Percentiles rank a stretch among this genome's conserved stretches.
Conservation (phyloP, 2,113 vertebrate species). For the Poeciliopsis occidentalis region DNA sequence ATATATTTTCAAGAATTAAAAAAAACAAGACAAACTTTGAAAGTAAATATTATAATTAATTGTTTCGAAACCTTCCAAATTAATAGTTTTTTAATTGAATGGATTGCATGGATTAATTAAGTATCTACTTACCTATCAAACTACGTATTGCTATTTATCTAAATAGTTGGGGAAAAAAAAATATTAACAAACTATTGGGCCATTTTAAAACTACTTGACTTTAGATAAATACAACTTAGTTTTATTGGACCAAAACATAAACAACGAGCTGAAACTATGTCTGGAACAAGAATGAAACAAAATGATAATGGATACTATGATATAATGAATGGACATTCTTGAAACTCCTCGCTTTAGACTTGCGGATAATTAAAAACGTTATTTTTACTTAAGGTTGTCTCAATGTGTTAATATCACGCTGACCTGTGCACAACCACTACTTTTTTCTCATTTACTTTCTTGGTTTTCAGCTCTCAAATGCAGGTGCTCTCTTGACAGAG, state of each 20-base stretch:
- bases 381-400: background rate
- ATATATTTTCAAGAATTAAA: background rate
- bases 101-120: background rate
- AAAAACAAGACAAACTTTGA: background rate
- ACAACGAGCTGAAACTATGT: background rate
- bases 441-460: too few relatives aligned
- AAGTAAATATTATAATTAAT: background rate
- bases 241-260: background rate
- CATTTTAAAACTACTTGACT: background rate
- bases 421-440: too few relatives aligned
- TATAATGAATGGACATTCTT: background rate
- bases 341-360: background rate
- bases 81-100: background rate
- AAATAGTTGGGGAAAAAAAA: background rate
- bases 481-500: constrained; percentile 21
- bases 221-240: background rate
- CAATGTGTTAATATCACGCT: too few relatives aligned
- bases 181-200: background rate
- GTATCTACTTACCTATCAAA: background rate
- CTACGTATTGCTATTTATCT: background rate
- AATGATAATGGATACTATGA: background rate
- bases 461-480: too few relatives aligned
- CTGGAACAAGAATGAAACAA: background rate
- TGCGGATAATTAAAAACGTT: background rate
- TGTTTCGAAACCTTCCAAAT: background rate